Conservation (phyloP, 2,888 invertebrate genomes). For the Sialis fuliginosa region DNA sequence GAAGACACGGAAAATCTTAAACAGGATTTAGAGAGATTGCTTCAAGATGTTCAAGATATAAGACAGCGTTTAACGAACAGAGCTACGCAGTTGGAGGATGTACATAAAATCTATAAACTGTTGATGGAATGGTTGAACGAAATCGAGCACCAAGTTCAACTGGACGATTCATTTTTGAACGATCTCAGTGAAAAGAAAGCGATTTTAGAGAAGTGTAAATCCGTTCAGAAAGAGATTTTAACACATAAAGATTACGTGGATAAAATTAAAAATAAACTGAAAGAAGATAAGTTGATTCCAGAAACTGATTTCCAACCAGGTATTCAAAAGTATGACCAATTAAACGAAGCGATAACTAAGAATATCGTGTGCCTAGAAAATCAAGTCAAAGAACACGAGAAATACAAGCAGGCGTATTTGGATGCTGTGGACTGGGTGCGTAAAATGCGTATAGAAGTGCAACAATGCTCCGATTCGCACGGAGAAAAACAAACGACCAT, state of each 20-base stretch:
- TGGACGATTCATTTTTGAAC: constrained; percentile 53
- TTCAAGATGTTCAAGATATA: constrained; percentile 63
- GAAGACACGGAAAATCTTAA: constrained; percentile 82
- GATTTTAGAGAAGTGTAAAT: constrained; percentile 71
- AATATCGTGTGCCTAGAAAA: constrained; percentile 60
- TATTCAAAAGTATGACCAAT: constrained; percentile 48
- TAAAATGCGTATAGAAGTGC: constrained; percentile 60
- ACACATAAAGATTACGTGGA: constrained; percentile 63
- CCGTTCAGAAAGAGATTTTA: constrained; percentile 64
- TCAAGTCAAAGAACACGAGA: constrained; percentile 73
- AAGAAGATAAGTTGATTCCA: constrained; percentile 48
- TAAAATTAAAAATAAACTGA: constrained; percentile 54
- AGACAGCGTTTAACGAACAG: constrained; percentile 56
- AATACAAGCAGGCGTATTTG: constrained; percentile 66
- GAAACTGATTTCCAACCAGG: constrained; percentile 51
- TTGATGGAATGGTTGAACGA: constrained; percentile 79
- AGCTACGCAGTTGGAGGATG: constrained; percentile 67
- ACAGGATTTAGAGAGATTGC: constrained; percentile 75
- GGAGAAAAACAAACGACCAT: constrained; percentile 66
- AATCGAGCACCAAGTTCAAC: constrained; percentile 64
- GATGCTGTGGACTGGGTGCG: constrained; percentile 75
- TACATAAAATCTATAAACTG: constrained; percentile 66
- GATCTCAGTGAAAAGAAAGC: constrained; percentile 85
- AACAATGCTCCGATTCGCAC: constrained; percentile 72
- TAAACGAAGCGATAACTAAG: constrained; percentile 45